A percentile compares a stretch with the other conserved stretches of the same genome.
Evolutionary conservation across 2,797 vertebrate genomes (phyloP).

Genomic region (Hippoglossus hippoglossus): DNA sequence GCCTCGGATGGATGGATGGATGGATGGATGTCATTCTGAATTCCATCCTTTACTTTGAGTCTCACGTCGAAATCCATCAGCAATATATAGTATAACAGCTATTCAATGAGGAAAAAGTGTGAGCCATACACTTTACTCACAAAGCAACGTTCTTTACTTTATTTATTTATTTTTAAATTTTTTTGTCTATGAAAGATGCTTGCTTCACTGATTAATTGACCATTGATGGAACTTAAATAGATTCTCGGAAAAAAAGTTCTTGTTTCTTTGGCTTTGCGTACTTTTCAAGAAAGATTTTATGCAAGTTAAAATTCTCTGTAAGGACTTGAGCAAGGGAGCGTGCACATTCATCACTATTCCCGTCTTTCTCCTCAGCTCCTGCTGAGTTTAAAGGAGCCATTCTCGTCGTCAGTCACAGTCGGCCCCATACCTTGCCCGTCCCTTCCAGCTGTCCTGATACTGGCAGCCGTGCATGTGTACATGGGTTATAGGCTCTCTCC

Average conservation of each 20-base stretch:
- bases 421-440: conserved; percentile 25
- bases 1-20: no score
- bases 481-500: conserved; percentile 22
- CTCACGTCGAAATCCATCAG: no score
- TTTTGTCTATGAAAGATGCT: no score
- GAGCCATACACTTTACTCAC: no score
- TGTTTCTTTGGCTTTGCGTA: neutral
- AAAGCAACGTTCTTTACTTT: no score
- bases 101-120: no score
- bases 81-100: no score
- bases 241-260: neutral
- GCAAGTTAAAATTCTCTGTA: conserved; percentile 5
- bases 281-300: neutral
- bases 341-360: conserved; percentile 20
- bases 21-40: no score
- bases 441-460: conserved; percentile 55
- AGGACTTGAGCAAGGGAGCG: neutral
- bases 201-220: no score
- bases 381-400: conserved; percentile 40
- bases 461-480: conserved; percentile 27
- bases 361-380: conserved; percentile 20
- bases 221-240: no score
- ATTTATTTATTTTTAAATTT: no score
- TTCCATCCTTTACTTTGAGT: no score
- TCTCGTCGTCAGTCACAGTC: conserved; percentile 12